Conservation (phyloP, 2,888 invertebrate species). For the Anticlea derivata region DNA sequence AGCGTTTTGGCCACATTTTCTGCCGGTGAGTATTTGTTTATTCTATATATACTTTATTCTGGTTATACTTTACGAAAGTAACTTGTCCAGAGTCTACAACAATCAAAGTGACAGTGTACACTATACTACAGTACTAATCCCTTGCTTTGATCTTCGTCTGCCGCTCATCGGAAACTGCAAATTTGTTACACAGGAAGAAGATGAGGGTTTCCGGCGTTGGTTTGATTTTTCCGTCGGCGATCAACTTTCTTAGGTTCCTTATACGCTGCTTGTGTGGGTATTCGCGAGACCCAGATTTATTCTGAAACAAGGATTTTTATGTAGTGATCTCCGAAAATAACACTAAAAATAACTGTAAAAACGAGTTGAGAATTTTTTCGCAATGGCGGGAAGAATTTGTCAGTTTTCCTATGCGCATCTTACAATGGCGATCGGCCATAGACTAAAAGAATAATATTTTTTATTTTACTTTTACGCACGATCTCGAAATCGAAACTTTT, state of each 20-base stretch:
- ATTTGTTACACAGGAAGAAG: conserved; percentile 81
- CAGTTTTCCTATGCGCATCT: no score
- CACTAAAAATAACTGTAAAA: no score
- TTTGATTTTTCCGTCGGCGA: conserved; percentile 74
- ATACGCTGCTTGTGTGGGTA: conserved; percentile 86
- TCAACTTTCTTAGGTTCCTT: conserved; percentile 79
- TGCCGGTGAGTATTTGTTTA: no score
- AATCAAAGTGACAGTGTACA: not conserved
- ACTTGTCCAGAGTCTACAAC: conserved; percentile 1
- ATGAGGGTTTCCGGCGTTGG: conserved; percentile 77
- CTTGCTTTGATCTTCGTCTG: conserved; percentile 47
- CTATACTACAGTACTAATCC: conserved; percentile 3
- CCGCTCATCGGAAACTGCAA: conserved; percentile 73
- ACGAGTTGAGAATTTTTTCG: no score
- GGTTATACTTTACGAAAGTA: not conserved
- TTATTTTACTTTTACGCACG: no score
- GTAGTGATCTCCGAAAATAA: no score
- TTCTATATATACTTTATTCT: no score
- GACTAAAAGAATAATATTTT: no score
- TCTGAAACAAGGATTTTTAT: conserved; percentile 41
- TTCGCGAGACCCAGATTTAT: conserved; percentile 57
- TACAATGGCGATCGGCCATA: no score
- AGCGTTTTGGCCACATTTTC: no score
- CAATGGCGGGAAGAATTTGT: no score
- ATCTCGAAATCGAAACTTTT: no score